These are phyloP conservation scores for Andrena hattorfiana DNA, from an alignment of 2,888 invertebrate genomes.

Conservation along the genomic window DNA sequence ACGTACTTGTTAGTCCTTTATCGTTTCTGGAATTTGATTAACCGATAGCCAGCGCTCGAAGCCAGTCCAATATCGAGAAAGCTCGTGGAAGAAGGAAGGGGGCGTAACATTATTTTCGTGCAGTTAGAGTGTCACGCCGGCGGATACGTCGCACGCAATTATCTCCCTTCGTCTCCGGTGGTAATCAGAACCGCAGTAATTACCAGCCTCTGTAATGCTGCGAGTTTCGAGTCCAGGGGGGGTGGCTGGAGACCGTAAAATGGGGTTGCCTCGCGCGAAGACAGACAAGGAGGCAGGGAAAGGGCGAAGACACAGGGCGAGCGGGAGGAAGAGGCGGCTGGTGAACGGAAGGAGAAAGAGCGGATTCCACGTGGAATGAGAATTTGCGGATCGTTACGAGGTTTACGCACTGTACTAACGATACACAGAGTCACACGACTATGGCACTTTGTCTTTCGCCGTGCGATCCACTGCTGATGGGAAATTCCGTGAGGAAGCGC, in stretches of 20 bases:
- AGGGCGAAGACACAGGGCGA: slow-evolving; percentile 6
- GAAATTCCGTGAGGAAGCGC: not conserved
- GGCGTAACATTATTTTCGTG: slow-evolving; percentile 35
- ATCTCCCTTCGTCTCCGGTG: slow-evolving; percentile 49
- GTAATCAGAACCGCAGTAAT: slow-evolving; percentile 72
- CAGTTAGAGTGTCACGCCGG: not conserved
- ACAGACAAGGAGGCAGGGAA: slow-evolving; percentile 19
- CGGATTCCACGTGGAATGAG: slow-evolving; percentile 1
- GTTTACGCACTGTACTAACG: not conserved
- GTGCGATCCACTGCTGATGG: not conserved
- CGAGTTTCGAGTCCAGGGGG: slow-evolving; percentile 39
- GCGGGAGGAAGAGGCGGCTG: not conserved
- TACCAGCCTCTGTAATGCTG: slow-evolving; percentile 63
- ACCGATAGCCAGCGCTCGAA: not conserved
- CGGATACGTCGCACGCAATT: slow-evolving; percentile 52
- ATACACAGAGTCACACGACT: not conserved
- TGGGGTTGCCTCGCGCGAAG: slow-evolving; percentile 40
- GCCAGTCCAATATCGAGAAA: not conserved
- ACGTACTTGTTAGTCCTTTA: too few relatives aligned
- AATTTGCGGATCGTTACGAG: slow-evolving; percentile 2
- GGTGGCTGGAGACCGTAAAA: slow-evolving; percentile 51
- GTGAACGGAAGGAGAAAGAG: slow-evolving; percentile 7
- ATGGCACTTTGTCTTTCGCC: not conserved
- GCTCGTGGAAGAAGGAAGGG: not conserved
- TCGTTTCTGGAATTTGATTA: too few relatives aligned